Evolutionary conservation across 2,797 vertebrate species (phyloP).

Genomic region (Acrossocheilus fasciatus): DNA sequence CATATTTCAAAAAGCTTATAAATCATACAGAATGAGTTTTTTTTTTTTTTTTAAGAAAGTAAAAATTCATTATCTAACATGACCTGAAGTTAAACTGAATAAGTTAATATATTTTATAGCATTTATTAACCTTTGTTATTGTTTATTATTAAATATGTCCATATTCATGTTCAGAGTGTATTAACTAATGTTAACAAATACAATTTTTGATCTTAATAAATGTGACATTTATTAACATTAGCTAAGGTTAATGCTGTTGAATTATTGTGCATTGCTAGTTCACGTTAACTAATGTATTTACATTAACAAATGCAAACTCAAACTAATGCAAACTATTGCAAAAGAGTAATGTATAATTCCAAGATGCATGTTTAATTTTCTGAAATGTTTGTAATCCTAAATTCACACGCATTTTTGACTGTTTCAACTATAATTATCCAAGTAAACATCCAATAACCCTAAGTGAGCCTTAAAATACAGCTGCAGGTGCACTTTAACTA

Average conservation of each 20-base stretch:
- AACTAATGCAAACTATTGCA: neutral
- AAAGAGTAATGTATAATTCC: neutral
- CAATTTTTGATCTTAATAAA: neutral
- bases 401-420: neutral
- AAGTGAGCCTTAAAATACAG: neutral
- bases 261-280: neutral
- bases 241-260: neutral
- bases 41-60: no score
- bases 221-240: neutral
- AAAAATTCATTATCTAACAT: no score
- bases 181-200: neutral
- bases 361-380: neutral
- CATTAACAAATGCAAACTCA: neutral
- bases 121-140: no score
- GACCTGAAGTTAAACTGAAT: neutral
- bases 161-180: neutral
- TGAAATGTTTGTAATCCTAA: neutral
- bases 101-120: no score
- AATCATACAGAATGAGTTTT: no score
- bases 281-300: neutral
- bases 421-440: neutral
- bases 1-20: no score
- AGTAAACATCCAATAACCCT: neutral
- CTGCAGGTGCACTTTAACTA: neutral
- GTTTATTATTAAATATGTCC: no score